A percentile compares a stretch with the other conserved stretches of the same genome.
Conservation (phyloP, 2,797 vertebrate species). For the Psittacula derbiana region DNA sequence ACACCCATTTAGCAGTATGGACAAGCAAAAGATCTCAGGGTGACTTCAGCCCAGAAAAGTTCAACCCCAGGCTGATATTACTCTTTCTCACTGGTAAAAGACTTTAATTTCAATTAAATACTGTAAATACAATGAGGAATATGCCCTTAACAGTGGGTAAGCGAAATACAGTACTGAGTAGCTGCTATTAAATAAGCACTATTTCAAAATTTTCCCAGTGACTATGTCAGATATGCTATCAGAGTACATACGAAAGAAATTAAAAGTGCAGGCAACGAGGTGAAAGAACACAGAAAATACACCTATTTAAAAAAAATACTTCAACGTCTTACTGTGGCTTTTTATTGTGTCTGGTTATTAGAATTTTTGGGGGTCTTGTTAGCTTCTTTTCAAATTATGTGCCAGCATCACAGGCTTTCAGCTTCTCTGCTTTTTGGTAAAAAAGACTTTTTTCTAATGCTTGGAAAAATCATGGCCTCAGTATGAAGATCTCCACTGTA, state of each 20-base stretch:
- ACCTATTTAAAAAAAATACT: neutral
- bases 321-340: neutral
- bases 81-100: neutral
- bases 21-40: neutral
- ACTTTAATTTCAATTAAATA: neutral
- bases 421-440: neutral
- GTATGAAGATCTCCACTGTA: neutral
- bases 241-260: neutral
- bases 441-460: neutral
- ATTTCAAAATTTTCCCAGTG: neutral
- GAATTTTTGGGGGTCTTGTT: neutral
- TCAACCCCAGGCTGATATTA: neutral
- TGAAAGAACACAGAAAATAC: neutral
- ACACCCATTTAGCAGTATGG: neutral
- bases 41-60: rapidly evolving
- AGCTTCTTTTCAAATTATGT: neutral
- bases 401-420: neutral
- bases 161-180: neutral
- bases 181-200: neutral
- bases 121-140: neutral
- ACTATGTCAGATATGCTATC: neutral
- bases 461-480: neutral
- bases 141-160: neutral
- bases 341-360: neutral
- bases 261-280: neutral